These are phyloP conservation scores for Brienomyrus longianalis DNA, from an alignment of 2,113 vertebrate species.

Conservation along the genomic window DNA sequence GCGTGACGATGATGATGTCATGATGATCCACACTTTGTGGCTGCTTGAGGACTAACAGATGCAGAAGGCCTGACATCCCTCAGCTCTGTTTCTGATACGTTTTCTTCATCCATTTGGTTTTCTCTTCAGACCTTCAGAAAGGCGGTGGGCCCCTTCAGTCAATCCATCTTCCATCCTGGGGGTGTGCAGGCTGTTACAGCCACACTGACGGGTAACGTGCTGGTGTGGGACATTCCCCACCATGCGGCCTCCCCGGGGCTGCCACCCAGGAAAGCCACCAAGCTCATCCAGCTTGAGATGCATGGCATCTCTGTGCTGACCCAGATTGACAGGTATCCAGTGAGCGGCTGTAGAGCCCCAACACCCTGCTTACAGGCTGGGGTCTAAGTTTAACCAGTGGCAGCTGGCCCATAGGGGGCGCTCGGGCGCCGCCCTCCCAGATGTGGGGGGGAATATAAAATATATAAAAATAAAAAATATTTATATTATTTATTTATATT, in stretches of 20 bases:
- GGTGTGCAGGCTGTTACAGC: conserved; percentile 58
- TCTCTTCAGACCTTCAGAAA: conserved; percentile 57
- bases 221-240: conserved; percentile 62
- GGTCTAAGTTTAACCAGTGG: background rate
- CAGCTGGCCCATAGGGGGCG: too few relatives aligned
- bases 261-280: conserved; percentile 42
- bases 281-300: conserved; percentile 63
- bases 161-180: conserved; percentile 70
- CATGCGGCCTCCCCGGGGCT: background rate
- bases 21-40: background rate
- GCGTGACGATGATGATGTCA: too few relatives aligned
- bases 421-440: too few relatives aligned
- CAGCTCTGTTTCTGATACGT: background rate
- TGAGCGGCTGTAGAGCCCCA: background rate
- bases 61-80: background rate
- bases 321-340: conserved; percentile 62
- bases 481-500: too few relatives aligned
- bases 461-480: too few relatives aligned
- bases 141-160: conserved; percentile 59
- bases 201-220: conserved; percentile 62
- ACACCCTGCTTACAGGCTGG: too few relatives aligned
- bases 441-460: too few relatives aligned
- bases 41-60: background rate
- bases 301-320: conserved; percentile 69
- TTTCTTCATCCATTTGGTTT: background rate